Conservation (phyloP, 2,113 vertebrate genomes). For the Edolisoma coerulescens region DNA sequence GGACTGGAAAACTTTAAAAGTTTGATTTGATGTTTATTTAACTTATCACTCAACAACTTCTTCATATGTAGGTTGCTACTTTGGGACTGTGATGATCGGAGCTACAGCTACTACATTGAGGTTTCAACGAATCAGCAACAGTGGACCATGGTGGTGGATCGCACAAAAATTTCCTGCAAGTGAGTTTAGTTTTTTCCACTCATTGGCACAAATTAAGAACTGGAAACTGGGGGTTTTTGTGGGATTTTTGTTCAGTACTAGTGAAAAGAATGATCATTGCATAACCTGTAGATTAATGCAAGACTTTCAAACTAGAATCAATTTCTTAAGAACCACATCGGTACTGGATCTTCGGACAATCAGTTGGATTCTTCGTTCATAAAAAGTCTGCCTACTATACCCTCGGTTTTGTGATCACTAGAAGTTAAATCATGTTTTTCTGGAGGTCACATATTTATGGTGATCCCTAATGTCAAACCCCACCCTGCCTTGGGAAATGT, state of each 20-base stretch:
- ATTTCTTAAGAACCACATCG: neutral
- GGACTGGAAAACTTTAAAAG: neutral
- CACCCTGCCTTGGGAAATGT: neutral
- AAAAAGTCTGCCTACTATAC: neutral
- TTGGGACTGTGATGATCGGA: constrained; percentile 98
- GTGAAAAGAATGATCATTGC: neutral
- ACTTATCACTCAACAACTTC: neutral
- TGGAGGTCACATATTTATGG: neutral
- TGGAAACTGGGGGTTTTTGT: neutral
- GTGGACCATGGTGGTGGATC: constrained; percentile 92
- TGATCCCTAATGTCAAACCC: neutral
- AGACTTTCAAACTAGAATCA: neutral
- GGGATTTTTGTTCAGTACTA: neutral
- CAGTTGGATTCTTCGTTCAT: neutral
- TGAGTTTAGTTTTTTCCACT: constrained; percentile 62
- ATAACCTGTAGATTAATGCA: neutral
- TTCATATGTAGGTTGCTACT: constrained; percentile 82
- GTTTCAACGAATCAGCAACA: constrained; percentile 94
- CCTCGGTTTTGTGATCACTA: neutral
- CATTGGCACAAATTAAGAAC: neutral
- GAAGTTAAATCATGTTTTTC: neutral
- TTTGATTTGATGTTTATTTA: neutral
- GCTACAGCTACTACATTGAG: constrained; percentile 96
- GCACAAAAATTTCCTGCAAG: constrained; percentile 91
- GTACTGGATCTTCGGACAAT: neutral